A percentile compares a stretch with the other conserved stretches of the same genome.
Evolutionary conservation across 2,113 vertebrate genomes (phyloP).

Genomic region (Podarcis raffonei): DNA sequence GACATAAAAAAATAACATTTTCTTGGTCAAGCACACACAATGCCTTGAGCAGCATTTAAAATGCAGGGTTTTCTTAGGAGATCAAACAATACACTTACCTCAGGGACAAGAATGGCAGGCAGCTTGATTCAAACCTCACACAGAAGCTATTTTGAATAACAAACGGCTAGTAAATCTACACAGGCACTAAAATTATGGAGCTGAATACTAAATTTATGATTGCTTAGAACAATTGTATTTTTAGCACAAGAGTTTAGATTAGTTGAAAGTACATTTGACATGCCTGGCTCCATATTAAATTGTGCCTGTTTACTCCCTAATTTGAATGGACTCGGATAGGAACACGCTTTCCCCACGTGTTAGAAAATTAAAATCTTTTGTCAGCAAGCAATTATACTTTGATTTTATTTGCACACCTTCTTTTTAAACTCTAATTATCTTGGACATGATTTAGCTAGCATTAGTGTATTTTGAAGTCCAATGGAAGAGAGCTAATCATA

Average conservation of each 20-base stretch:
- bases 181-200: neutral
- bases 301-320: neutral
- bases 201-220: slow-evolving; percentile 2
- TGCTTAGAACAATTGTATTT: neutral
- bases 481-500: neutral
- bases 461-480: neutral
- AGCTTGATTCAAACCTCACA: neutral
- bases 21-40: neutral
- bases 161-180: slow-evolving; percentile 2
- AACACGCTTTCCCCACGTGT: neutral
- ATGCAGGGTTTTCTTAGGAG: slow-evolving; percentile 13
- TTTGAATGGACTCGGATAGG: slow-evolving; percentile 1
- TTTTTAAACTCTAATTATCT: neutral
- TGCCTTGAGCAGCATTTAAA: neutral
- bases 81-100: neutral
- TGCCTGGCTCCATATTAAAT: neutral
- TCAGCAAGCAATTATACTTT: neutral
- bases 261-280: neutral
- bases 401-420: neutral
- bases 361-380: slow-evolving; percentile 21
- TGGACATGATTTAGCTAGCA: neutral
- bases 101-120: neutral
- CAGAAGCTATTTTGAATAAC: neutral
- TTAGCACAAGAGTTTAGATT: neutral
- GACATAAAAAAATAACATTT: neutral